phyloP scores from a whole-genome alignment of 2,888 invertebrate species.

The Campoplex capitator region DNA sequence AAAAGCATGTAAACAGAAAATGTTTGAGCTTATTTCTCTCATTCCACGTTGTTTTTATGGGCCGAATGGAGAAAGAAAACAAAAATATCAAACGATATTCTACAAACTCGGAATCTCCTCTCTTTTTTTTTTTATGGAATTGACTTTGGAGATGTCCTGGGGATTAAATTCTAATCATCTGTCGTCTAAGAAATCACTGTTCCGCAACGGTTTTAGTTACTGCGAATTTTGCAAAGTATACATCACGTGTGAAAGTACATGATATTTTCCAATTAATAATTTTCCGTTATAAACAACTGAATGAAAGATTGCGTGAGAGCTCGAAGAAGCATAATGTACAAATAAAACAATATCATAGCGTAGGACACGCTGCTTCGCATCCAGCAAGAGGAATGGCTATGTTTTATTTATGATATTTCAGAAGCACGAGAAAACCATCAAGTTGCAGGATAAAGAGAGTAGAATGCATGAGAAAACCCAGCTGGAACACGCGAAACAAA shows the following conservation, averaged over 20 bases:
- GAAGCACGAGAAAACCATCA: conserved; percentile 1
- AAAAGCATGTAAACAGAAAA: no score
- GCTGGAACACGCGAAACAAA: conserved; percentile 34
- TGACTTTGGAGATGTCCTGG: background rate
- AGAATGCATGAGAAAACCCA: conserved; percentile 18
- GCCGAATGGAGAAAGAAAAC: background rate
- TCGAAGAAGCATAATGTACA: background rate
- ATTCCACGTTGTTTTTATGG: no score
- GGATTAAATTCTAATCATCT: background rate
- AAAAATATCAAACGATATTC: background rate
- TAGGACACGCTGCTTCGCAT: background rate
- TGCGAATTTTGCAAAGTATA: no score
- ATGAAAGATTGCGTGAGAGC: background rate
- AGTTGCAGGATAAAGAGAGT: background rate
- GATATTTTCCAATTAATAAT: no score
- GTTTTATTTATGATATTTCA: background rate
- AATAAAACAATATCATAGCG: background rate
- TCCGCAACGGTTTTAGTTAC: no score
- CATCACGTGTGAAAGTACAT: no score
- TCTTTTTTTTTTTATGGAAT: background rate
- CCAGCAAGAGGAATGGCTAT: background rate
- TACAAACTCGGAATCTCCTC: background rate
- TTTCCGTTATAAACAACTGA: background rate
- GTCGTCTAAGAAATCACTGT: no score
- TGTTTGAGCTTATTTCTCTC: no score